A percentile compares a stretch with the other conserved stretches of the same genome.
These are phyloP conservation scores for Cheumatopsyche charites DNA, from an alignment of 1,140 invertebrate species.

Conservation along the genomic window DNA sequence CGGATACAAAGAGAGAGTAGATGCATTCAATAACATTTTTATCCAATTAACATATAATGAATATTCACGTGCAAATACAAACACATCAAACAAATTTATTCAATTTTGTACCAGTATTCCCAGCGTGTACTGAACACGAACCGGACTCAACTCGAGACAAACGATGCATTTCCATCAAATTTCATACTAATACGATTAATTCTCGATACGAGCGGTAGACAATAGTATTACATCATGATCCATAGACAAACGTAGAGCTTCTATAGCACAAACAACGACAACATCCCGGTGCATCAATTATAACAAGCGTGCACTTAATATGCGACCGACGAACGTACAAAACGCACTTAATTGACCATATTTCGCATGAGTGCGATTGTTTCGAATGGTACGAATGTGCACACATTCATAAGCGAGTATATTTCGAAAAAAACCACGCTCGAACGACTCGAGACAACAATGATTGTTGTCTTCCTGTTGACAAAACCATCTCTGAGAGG, in stretches of 20 bases:
- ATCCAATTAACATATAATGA: slow-evolving; percentile 16
- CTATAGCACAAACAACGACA: background rate
- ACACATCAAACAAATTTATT: too few relatives aligned
- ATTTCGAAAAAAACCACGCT: background rate
- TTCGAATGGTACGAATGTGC: background rate
- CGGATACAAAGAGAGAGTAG: background rate
- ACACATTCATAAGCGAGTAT: too few relatives aligned
- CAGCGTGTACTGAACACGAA: too few relatives aligned
- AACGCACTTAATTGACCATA: too few relatives aligned
- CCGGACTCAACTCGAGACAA: too few relatives aligned
- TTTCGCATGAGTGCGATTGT: background rate
- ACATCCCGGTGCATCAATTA: slow-evolving; percentile 9
- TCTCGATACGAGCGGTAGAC: too few relatives aligned
- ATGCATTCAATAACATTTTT: slow-evolving; percentile 1
- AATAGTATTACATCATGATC: too few relatives aligned
- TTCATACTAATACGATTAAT: too few relatives aligned
- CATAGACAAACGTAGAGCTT: too few relatives aligned
- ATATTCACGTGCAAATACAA: background rate
- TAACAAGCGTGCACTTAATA: background rate
- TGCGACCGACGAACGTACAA: background rate
- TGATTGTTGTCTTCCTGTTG: slow-evolving; percentile 12
- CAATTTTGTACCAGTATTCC: too few relatives aligned
- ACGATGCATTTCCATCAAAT: too few relatives aligned
- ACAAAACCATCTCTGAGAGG: background rate
- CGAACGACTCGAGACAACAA: slow-evolving; percentile 22